These are phyloP conservation scores for Patella caerulea DNA, from an alignment of 2,888 invertebrate species.

Conservation along the genomic window DNA sequence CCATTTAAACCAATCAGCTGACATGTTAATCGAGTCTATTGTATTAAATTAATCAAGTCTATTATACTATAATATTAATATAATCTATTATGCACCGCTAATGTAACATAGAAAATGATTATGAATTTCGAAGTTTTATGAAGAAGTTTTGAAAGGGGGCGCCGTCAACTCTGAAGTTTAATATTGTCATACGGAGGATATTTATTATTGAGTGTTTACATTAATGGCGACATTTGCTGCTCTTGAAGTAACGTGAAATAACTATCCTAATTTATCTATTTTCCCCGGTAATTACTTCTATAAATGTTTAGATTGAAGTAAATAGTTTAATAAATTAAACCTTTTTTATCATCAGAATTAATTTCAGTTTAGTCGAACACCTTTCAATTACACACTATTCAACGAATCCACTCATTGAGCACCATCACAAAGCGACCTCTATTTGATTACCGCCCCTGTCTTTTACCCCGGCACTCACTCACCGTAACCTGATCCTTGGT, in stretches of 20 bases:
- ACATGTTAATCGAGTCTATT: neutral
- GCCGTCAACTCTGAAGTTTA: neutral
- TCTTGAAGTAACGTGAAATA: neutral
- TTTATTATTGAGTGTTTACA: too few relatives aligned
- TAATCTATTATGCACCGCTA: neutral
- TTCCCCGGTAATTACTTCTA: neutral
- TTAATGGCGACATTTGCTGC: neutral
- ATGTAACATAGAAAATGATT: too few relatives aligned
- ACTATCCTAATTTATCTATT: neutral
- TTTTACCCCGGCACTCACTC: constrained; percentile 17
- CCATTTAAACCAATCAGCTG: neutral
- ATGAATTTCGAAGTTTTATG: constrained; percentile 1
- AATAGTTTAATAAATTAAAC: neutral
- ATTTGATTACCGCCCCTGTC: constrained; percentile 16
- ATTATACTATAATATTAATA: constrained; percentile 1
- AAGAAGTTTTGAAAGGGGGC: neutral
- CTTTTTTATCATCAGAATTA: neutral
- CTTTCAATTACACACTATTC: neutral
- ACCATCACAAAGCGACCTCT: constrained; percentile 8
- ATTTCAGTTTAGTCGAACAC: neutral
- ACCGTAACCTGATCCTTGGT: constrained; percentile 34
- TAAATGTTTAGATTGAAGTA: constrained; percentile 5
- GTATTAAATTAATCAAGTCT: neutral
- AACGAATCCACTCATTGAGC: neutral
- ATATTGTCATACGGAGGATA: too few relatives aligned